A percentile compares a stretch with the other conserved stretches of the same genome.
phyloP scores from a whole-genome alignment of 2,113 vertebrate genomes.

The Gadus macrocephalus region DNA sequence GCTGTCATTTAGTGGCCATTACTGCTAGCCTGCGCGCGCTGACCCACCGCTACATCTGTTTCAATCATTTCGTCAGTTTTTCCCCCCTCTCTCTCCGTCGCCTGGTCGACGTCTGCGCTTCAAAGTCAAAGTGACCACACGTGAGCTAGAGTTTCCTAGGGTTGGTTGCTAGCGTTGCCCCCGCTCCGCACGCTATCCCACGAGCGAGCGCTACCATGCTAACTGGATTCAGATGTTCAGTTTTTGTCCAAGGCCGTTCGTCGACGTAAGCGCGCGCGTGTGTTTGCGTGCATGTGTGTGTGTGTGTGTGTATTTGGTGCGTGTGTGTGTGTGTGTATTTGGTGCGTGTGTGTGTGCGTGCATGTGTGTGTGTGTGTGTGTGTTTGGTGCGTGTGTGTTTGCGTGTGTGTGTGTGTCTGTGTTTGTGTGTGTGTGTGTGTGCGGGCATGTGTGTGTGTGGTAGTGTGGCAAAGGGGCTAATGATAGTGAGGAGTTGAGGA shows the following conservation, averaged over 20 bases:
- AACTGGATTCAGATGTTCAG: constrained; percentile 65
- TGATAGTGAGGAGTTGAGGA: constrained; percentile 53
- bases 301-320: too few species aligned
- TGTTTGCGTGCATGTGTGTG: too few species aligned
- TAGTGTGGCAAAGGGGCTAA: constrained; percentile 60
- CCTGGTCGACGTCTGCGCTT: constrained; percentile 45
- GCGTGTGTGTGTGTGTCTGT: too few species aligned
- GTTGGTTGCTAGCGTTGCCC: constrained; percentile 41
- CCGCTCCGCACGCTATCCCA: constrained; percentile 43
- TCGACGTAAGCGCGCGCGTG: constrained; percentile 27
- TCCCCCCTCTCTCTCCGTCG: constrained; percentile 22
- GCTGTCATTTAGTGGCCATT: constrained; percentile 63
- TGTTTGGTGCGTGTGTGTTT: too few species aligned
- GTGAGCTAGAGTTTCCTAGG: constrained; percentile 68
- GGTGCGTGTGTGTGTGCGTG: too few species aligned
- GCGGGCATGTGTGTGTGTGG: constrained; percentile 8
- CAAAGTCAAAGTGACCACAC: constrained; percentile 65
- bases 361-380: constrained; percentile 7
- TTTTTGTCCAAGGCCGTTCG: constrained; percentile 67
- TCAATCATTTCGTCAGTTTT: constrained; percentile 65
- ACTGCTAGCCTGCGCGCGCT: constrained; percentile 36
- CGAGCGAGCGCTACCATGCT: constrained; percentile 45
- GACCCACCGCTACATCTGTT: constrained; percentile 62
- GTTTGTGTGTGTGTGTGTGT: too few species aligned
- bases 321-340: too few species aligned